phyloP scores from a whole-genome alignment of 23 tunicate genomes.

The Halocynthia roretzi region DNA sequence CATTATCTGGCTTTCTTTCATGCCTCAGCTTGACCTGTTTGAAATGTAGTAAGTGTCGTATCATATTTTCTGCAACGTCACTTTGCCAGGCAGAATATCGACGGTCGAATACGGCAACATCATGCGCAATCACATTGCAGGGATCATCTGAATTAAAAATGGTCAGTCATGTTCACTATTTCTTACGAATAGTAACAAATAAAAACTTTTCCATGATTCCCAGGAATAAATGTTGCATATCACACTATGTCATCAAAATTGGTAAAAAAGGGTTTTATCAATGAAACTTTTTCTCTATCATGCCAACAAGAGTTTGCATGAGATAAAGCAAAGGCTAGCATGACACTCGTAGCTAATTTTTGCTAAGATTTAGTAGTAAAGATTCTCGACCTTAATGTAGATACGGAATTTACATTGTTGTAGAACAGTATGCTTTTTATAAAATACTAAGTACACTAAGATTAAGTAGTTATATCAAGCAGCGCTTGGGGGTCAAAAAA shows the following conservation, averaged over 20 bases:
- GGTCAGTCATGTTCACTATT: neutral
- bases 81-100: neutral
- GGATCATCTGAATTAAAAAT: neutral
- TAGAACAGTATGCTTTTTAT: too few species aligned
- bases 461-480: too few species aligned
- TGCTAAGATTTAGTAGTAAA: too few species aligned
- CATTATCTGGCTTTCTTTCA: neutral
- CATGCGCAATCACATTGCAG: neutral
- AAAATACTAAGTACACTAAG: too few species aligned
- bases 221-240: neutral
- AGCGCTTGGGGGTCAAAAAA: too few species aligned
- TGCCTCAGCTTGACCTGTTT: neutral
- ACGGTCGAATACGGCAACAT: neutral
- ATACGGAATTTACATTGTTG: too few species aligned
- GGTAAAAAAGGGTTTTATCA: neutral
- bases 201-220: neutral
- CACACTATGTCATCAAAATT: neutral
- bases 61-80: neutral
- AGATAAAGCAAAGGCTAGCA: too few species aligned
- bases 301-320: neutral
- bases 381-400: too few species aligned
- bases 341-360: too few species aligned
- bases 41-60: neutral
- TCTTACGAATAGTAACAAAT: neutral
- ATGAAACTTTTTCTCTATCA: slow-evolving; percentile 1